A percentile compares a stretch with the other conserved stretches of the same genome.
These are phyloP conservation scores for Labeo calbasu DNA, from an alignment of 2,797 vertebrate species.

Conservation along the genomic window DNA sequence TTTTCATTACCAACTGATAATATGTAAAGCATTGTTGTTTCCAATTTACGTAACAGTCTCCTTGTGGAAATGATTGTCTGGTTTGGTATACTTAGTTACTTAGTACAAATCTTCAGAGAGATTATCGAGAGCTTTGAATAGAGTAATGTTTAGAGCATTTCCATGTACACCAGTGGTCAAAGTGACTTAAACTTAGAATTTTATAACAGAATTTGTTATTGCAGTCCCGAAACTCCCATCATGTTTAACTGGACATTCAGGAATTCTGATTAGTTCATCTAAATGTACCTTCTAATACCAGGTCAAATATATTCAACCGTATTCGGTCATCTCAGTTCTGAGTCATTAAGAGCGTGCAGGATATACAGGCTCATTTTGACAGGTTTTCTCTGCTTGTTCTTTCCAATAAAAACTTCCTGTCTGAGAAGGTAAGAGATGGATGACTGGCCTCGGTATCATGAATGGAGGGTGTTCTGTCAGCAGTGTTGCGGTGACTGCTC, in stretches of 20 bases:
- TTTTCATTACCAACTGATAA: neutral
- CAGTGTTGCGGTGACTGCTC: slow-evolving; percentile 29
- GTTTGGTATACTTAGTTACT: slow-evolving; percentile 9
- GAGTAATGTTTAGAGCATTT: neutral
- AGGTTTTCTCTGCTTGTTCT: slow-evolving; percentile 59
- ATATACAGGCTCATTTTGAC: slow-evolving; percentile 48
- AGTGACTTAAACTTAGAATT: neutral
- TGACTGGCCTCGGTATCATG: slow-evolving; percentile 28
- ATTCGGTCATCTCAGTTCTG: neutral
- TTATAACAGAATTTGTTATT: neutral
- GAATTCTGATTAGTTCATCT: neutral
- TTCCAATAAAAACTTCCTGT: slow-evolving; percentile 32
- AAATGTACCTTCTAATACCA: neutral
- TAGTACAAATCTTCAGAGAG: slow-evolving; percentile 6
- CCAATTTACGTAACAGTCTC: neutral
- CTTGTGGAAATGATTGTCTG: slow-evolving; percentile 13
- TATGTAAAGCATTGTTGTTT: neutral
- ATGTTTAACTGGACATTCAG: neutral
- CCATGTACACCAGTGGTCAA: neutral
- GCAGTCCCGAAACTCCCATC: neutral
- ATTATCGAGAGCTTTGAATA: slow-evolving; percentile 1
- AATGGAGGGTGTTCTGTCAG: slow-evolving; percentile 23
- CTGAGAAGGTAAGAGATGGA: neutral
- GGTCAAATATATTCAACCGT: slow-evolving; percentile 2
- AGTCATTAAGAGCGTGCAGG: slow-evolving; percentile 41